Evolutionary conservation across 2,888 invertebrate genomes (phyloP), one percentile per base, ranked within the genome.

Genomic region (Ptilodon capucinus): DNA sequence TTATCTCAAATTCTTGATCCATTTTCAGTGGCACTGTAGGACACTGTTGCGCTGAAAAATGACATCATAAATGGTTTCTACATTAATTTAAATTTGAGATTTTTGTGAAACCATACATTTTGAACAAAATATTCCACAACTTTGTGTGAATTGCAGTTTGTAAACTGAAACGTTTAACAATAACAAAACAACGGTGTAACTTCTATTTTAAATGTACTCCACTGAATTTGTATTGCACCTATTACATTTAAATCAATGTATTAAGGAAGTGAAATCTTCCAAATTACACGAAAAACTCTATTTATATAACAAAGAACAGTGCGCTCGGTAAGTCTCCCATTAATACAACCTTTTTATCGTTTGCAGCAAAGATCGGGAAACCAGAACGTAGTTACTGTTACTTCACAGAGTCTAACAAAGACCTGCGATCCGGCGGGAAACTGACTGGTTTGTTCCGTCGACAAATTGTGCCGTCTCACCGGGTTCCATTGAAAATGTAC

Each of bases 381-480:
- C 13, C 32, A 32, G 7, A 14, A 32, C 32, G 8, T 7, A 4
- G 13, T 32, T 32, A 30, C 30, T 30, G 30, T 13, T 13, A 64
- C 54, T 60, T 64, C 52, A 60, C 60, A 46, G 53, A 57, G 50
- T 59, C 50, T 49, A 44, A 63, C 58, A 62, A 57, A 60, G 68
- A 47, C 45, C 50, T 50, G 45, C 55, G 61, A 68, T 58, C 55
- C 54, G 60, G 63, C 64, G 60, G 66, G 64, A 70, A 68, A 60
- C 67, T 41, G 55, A 52, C 54, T 57, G 57, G 60, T 62, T 63
- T 64, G 58, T 40, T 43, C 47, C 60, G 60, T 42, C 60, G 66
- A 67, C 74, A 74, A 74, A 75, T 74, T 68, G 71, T 67, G 54
- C 46, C 58, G 57, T 42, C 50, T 51, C 28, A 40, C 42, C 46